phyloP scores from a whole-genome alignment of 2,888 invertebrate species.

The Sphinx pinastri region DNA sequence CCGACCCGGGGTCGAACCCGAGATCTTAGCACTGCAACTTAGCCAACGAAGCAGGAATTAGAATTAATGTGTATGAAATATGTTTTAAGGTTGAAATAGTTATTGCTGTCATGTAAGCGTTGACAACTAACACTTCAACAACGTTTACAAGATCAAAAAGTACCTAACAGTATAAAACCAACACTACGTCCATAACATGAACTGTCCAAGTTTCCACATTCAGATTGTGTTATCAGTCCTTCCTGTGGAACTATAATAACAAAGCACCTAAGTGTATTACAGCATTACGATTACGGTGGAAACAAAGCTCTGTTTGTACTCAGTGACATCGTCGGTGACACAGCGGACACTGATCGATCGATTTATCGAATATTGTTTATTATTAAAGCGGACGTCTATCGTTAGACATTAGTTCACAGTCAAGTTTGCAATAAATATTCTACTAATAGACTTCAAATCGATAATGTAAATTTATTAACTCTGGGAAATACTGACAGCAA shows the following conservation, averaged over 20 bases:
- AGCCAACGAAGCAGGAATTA: no score
- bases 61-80: no score
- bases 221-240: constrained; percentile 7
- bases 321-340: constrained; percentile 33
- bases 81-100: no score
- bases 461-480: no score
- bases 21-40: no score
- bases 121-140: neutral
- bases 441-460: no score
- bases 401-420: constrained; percentile 29
- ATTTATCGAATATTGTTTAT: constrained; percentile 37
- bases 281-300: constrained; percentile 26
- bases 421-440: constrained; percentile 32
- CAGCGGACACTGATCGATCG: constrained; percentile 43
- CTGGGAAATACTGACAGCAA: no score
- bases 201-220: neutral
- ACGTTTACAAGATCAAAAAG: neutral
- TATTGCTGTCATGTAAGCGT: no score
- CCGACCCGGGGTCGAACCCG: no score
- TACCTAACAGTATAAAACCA: neutral
- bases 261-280: neutral
- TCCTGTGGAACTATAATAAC: neutral
- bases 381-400: constrained; percentile 44
- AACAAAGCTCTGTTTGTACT: constrained; percentile 29
- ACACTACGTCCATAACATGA: neutral